Conservation (phyloP, 2,113 vertebrate genomes). For the Aix galericulata region DNA sequence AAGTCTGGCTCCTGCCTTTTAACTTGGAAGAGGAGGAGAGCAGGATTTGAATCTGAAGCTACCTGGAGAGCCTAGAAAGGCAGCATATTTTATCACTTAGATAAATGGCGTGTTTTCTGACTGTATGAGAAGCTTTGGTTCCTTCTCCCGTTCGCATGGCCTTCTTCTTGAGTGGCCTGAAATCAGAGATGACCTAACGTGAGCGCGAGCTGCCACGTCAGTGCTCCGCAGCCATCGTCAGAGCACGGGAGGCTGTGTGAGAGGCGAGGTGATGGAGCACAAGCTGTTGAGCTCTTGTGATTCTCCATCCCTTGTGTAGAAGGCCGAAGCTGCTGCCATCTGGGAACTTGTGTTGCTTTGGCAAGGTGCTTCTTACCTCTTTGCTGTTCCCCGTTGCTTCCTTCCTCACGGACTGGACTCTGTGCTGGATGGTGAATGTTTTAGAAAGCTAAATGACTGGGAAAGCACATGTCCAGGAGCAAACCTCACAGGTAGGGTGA, state of each 20-base stretch:
- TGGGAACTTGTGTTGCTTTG: neutral
- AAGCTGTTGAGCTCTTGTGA: neutral
- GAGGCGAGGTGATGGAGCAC: accelerated
- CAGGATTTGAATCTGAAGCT: neutral
- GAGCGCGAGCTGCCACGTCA: neutral
- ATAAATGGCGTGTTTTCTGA: neutral
- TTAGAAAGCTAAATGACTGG: neutral
- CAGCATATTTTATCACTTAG: conserved; percentile 45
- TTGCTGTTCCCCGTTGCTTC: neutral
- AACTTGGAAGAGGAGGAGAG: conserved; percentile 15
- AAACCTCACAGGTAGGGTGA: neutral
- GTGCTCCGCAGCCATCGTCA: neutral
- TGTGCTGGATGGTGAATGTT: neutral
- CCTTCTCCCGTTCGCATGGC: neutral
- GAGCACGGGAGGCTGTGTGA: neutral
- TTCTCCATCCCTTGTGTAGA: neutral
- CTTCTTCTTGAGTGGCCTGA: neutral
- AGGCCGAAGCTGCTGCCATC: neutral
- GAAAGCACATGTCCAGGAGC: neutral
- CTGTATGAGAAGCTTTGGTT: conserved; percentile 34
- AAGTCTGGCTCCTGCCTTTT: conserved; percentile 46
- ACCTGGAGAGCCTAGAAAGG: conserved; percentile 35
- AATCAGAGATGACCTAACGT: neutral
- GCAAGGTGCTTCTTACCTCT: neutral
- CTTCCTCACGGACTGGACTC: neutral